These are phyloP conservation scores for Amblyopsis hoosieri DNA, from an alignment of 2,797 vertebrate species.

Conservation along the genomic window DNA sequence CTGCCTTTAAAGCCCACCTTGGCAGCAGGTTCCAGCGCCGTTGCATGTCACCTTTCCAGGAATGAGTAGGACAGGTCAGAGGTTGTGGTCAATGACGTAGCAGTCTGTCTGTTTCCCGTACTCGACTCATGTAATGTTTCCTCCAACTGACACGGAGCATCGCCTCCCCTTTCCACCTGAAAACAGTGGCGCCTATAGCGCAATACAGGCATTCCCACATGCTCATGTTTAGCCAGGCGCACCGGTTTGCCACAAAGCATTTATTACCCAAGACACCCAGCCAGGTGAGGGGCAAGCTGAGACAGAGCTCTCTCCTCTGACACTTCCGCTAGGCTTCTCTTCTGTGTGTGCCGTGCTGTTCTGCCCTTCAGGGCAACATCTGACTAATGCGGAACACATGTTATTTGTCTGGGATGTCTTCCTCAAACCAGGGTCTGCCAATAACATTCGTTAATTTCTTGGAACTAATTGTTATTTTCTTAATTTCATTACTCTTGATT, in stretches of 20 bases:
- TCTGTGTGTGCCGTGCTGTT: conserved; percentile 14
- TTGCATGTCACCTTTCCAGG: conserved; percentile 15
- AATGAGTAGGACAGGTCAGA: conserved; percentile 30
- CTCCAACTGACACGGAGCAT: conserved; percentile 39
- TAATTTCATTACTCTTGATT: too few species aligned
- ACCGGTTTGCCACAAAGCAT: conserved; percentile 3
- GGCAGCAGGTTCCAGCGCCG: neutral
- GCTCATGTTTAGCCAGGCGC: conserved; percentile 35
- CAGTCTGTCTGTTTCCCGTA: conserved; percentile 37
- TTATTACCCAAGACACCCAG: conserved; percentile 45
- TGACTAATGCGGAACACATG: conserved; percentile 28
- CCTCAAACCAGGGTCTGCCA: too few species aligned
- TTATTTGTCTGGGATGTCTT: too few species aligned
- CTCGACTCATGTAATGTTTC: conserved; percentile 40
- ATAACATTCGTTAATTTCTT: too few species aligned
- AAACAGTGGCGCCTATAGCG: conserved; percentile 2
- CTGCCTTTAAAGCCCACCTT: neutral
- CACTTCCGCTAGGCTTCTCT: conserved; percentile 27
- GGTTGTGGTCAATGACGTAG: conserved; percentile 13
- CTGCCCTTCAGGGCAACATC: conserved; percentile 13
- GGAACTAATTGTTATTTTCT: too few species aligned
- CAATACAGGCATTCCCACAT: conserved; percentile 35
- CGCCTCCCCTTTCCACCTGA: conserved; percentile 18
- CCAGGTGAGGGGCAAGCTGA: conserved; percentile 44
- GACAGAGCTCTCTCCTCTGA: conserved; percentile 43